Percentiles rank a stretch among this genome's conserved stretches.
Evolutionary conservation across 2,888 invertebrate species (phyloP).

Genomic region (Chalcis sispes): DNA sequence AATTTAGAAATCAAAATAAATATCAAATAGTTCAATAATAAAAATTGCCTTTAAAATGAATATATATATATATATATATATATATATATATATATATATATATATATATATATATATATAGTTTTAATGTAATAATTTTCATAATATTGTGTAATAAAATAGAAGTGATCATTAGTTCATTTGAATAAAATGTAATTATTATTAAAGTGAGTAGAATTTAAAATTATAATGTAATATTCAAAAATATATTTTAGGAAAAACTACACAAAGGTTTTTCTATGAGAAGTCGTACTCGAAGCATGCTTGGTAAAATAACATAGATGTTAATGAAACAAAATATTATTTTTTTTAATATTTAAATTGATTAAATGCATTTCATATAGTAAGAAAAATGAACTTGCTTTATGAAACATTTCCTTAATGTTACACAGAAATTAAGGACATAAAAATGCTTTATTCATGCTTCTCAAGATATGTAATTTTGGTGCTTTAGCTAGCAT

Average conservation of each 20-base stretch:
- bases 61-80: no score
- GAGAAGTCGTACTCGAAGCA: slow-evolving; percentile 15
- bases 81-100: no score
- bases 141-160: no score
- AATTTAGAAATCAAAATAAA: no score
- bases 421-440: not conserved
- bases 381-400: not conserved
- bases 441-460: slow-evolving; percentile 10
- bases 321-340: not conserved
- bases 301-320: slow-evolving; percentile 19
- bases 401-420: not conserved
- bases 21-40: no score
- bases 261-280: not conserved
- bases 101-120: no score
- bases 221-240: no score
- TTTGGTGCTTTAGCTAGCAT: not conserved
- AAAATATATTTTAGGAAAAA: not conserved
- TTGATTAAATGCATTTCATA: not conserved
- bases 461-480: slow-evolving; percentile 16
- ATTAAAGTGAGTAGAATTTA: no score
- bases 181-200: no score
- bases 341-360: not conserved
- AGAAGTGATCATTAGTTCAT: no score
- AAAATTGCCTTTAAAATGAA: no score
- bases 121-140: no score